Percentiles rank a stretch among this genome's conserved stretches.
phyloP scores from a whole-genome alignment of 2,113 vertebrate genomes.

The Zootoca vivipara region DNA sequence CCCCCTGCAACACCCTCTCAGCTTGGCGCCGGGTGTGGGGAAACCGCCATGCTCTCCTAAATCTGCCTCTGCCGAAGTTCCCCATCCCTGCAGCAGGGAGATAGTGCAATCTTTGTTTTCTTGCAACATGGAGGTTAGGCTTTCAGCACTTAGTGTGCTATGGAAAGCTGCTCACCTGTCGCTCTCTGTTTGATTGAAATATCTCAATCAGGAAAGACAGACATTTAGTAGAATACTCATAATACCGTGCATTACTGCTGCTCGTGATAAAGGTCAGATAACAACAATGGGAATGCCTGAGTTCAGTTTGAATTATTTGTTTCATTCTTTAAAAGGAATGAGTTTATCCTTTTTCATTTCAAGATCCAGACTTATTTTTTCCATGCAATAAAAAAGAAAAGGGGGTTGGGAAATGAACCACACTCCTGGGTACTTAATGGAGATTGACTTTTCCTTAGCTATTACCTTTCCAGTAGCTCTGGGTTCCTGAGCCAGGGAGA shows the following conservation, averaged over 20 bases:
- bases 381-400: slow-evolving; percentile 17
- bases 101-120: neutral
- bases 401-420: neutral
- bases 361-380: neutral
- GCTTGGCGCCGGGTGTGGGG: too few relatives aligned
- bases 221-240: neutral
- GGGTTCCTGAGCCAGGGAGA: slow-evolving; percentile 10
- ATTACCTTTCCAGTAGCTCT: slow-evolving; percentile 20
- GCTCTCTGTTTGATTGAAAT: neutral
- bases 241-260: neutral
- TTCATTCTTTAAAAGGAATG: slow-evolving; percentile 1
- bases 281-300: neutral
- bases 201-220: neutral
- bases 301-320: neutral
- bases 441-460: neutral
- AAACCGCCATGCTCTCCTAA: too few relatives aligned
- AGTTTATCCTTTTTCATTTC: neutral
- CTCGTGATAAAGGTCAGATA: neutral
- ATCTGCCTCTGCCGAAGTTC: neutral
- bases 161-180: neutral
- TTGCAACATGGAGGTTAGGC: neutral
- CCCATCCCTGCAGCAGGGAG: neutral
- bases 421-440: slow-evolving; percentile 6
- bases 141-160: neutral
- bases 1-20: too few relatives aligned